Conservation (phyloP, 1,140 invertebrate species). For the Phymorhynchus buccinoides region DNA sequence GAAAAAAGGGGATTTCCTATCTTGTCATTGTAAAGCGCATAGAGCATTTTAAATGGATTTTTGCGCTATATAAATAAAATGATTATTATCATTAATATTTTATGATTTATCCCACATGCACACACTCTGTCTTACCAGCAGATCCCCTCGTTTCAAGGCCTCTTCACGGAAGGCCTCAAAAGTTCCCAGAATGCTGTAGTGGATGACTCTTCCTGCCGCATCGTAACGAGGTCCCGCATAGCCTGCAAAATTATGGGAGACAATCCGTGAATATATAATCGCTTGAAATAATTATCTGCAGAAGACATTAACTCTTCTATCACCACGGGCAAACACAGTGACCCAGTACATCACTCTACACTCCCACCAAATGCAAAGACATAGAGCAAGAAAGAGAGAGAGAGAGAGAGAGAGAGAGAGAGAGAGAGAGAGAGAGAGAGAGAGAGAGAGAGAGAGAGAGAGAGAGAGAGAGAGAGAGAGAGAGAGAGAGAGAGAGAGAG, state of each 20-base stretch:
- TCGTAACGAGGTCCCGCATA: slow-evolving; percentile 69
- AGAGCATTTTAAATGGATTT: too few relatives aligned
- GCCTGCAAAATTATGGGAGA: slow-evolving; percentile 44
- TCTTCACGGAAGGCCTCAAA: slow-evolving; percentile 69
- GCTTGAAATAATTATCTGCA: not conserved
- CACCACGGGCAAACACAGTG: not conserved
- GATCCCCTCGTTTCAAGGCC: slow-evolving; percentile 61
- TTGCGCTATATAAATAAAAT: too few relatives aligned
- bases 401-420: not conserved
- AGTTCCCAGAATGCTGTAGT: slow-evolving; percentile 70
- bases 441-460: not conserved
- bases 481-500: not conserved
- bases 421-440: not conserved
- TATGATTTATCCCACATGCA: too few relatives aligned
- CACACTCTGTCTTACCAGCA: slow-evolving; percentile 64
- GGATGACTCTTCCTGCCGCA: slow-evolving; percentile 62
- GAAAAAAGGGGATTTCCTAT: too few relatives aligned
- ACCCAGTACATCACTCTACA: not conserved
- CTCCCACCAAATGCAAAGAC: not conserved
- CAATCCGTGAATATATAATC: not conserved
- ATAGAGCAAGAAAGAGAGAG: not conserved
- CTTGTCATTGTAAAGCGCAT: too few relatives aligned
- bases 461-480: not conserved
- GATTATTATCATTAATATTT: too few relatives aligned
- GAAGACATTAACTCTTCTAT: too few relatives aligned